These are phyloP conservation scores for Silvanus unidentatus DNA, from an alignment of 2,888 invertebrate species.

Conservation along the genomic window DNA sequence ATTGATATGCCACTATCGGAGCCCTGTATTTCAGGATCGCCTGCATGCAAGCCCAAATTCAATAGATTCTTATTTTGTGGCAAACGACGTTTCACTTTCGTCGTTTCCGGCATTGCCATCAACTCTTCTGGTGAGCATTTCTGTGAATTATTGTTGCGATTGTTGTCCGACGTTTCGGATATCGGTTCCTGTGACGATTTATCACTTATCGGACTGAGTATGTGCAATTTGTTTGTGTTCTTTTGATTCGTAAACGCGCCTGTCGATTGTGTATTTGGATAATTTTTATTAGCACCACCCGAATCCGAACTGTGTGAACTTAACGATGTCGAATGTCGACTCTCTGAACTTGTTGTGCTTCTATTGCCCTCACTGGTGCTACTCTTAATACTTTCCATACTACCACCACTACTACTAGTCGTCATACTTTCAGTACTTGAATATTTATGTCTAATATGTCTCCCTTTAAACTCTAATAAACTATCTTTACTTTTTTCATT, in stretches of 20 bases:
- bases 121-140: slow-evolving; percentile 68
- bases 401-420: slow-evolving; percentile 79
- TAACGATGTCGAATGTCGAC: slow-evolving; percentile 74
- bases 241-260: slow-evolving; percentile 66
- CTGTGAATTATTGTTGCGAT: slow-evolving; percentile 71
- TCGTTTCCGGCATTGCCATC: slow-evolving; percentile 44
- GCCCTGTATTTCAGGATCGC: slow-evolving; percentile 73
- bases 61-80: slow-evolving; percentile 73
- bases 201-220: slow-evolving; percentile 83
- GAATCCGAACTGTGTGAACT: slow-evolving; percentile 85
- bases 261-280: slow-evolving; percentile 52
- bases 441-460: slow-evolving; percentile 58
- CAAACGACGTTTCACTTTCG: slow-evolving; percentile 59
- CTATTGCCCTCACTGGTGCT: slow-evolving; percentile 83
- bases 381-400: slow-evolving; percentile 81
- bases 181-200: slow-evolving; percentile 84
- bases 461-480: slow-evolving; percentile 55
- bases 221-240: slow-evolving; percentile 67
- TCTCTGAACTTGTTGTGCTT: slow-evolving; percentile 80
- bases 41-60: slow-evolving; percentile 60
- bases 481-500: slow-evolving; percentile 33
- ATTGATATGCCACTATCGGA: slow-evolving; percentile 86
- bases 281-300: slow-evolving; percentile 53
- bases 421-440: slow-evolving; percentile 84
- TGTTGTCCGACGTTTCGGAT: slow-evolving; percentile 77